phyloP scores from a whole-genome alignment of 2,797 vertebrate genomes.

The Stomatorhinus walkeri region DNA sequence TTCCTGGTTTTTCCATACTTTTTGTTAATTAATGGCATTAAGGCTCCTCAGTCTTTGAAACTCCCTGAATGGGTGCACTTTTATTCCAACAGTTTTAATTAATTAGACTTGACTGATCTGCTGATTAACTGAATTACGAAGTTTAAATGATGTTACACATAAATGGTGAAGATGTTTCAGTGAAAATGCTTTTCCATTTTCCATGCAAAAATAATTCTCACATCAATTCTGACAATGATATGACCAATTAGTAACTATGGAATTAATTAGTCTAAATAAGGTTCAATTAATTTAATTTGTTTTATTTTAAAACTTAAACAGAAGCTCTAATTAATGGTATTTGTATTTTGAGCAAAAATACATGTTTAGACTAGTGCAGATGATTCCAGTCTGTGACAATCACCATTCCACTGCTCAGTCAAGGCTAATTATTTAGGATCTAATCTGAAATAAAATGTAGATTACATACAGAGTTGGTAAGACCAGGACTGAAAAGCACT shows the following conservation, averaged over 20 bases:
- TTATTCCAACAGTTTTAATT: slow-evolving; percentile 7
- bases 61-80: not conserved
- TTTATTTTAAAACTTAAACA: not conserved
- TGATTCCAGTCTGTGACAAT: not conserved
- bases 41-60: not conserved
- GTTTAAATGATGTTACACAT: not conserved
- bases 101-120: not conserved
- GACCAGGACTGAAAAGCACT: not conserved
- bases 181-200: not conserved
- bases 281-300: not conserved
- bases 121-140: not conserved
- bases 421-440: not conserved
- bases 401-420: not conserved
- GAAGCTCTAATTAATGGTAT: not conserved
- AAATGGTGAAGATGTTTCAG: not conserved
- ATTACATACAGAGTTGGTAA: not conserved
- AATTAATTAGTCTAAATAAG: not conserved
- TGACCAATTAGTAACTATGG: not conserved
- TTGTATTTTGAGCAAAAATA: not conserved
- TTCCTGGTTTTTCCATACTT: not conserved
- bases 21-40: not conserved
- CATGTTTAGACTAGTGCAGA: not conserved
- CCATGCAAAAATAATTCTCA: not conserved
- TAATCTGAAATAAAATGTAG: not conserved
- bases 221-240: not conserved